phyloP scores from a whole-genome alignment of 2,797 vertebrate genomes.

The Emydoidea blandingii region DNA sequence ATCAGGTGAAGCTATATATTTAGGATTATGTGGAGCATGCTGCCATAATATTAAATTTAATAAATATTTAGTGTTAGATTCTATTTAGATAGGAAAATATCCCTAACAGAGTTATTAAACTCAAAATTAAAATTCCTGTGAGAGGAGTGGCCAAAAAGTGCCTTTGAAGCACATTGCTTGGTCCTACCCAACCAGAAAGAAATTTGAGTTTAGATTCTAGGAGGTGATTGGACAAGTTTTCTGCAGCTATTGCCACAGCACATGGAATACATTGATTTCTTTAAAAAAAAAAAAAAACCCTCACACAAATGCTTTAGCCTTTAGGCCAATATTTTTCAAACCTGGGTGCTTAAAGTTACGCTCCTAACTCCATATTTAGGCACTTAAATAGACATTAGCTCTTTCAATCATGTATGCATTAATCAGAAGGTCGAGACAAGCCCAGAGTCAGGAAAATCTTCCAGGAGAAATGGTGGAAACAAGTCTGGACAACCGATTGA shows the following conservation, averaged over 20 bases:
- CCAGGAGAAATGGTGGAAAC: conserved; percentile 29
- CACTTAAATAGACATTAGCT: conserved; percentile 10
- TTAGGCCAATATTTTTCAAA: conserved; percentile 10
- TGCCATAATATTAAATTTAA: not conserved
- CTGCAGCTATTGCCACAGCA: conserved; percentile 1
- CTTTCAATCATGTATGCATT: conserved; percentile 29
- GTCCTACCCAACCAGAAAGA: not conserved
- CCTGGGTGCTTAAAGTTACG: not conserved
- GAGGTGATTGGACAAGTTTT: not conserved
- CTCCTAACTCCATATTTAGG: not conserved
- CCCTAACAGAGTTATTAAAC: not conserved
- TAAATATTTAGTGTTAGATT: not conserved
- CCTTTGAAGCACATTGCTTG: not conserved
- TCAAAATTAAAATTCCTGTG: not conserved
- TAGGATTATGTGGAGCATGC: not conserved
- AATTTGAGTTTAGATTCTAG: not conserved
- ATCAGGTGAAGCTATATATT: not conserved
- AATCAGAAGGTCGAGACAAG: conserved; percentile 33
- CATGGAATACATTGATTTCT: not conserved
- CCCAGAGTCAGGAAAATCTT: conserved; percentile 30
- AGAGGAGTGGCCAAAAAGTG: not conserved
- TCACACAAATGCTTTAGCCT: conserved; percentile 17
- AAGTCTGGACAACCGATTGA: conserved; percentile 41
- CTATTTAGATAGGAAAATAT: not conserved
- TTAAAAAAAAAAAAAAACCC: not conserved